phyloP scores from a whole-genome alignment of 1,140 invertebrate species.

The Drosophila cardini region DNA sequence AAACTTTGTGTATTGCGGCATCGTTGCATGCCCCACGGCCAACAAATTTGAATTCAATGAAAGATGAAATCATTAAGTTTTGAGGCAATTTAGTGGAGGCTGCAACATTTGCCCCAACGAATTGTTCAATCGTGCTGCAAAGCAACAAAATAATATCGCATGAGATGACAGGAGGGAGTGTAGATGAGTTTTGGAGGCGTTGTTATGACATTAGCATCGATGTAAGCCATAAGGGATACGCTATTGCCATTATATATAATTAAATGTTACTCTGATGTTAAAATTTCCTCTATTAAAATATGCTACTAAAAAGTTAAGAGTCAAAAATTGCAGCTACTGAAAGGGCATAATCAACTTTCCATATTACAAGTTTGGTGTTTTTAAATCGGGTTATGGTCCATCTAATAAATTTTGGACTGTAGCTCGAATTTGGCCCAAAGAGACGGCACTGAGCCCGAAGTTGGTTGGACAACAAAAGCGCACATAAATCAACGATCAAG shows the following conservation, averaged over 20 bases:
- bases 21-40: slow-evolving; percentile 27
- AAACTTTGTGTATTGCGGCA: slow-evolving; percentile 25
- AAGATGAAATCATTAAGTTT: slow-evolving; percentile 81
- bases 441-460: neutral
- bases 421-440: slow-evolving; percentile 7
- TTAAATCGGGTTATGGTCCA: slow-evolving; percentile 3
- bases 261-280: neutral
- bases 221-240: slow-evolving; percentile 1
- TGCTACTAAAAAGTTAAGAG: neutral
- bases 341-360: slow-evolving; percentile 61
- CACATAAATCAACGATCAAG: slow-evolving; percentile 81
- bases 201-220: slow-evolving; percentile 28
- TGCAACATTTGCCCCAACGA: slow-evolving; percentile 8
- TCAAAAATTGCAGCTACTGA: slow-evolving; percentile 56
- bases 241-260: neutral
- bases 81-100: slow-evolving; percentile 54
- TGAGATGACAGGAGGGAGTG: slow-evolving; percentile 29
- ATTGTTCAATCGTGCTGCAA: slow-evolving; percentile 49
- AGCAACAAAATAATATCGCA: slow-evolving; percentile 13
- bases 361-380: slow-evolving; percentile 41
- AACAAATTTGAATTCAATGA: slow-evolving; percentile 82
- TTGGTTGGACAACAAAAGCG: slow-evolving; percentile 70
- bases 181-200: slow-evolving; percentile 21
- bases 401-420: slow-evolving; percentile 68
- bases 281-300: neutral